Percentiles rank a stretch among this genome's conserved stretches.
phyloP scores from a whole-genome alignment of 2,888 invertebrate species.

The Zaprionus lineosus region DNA sequence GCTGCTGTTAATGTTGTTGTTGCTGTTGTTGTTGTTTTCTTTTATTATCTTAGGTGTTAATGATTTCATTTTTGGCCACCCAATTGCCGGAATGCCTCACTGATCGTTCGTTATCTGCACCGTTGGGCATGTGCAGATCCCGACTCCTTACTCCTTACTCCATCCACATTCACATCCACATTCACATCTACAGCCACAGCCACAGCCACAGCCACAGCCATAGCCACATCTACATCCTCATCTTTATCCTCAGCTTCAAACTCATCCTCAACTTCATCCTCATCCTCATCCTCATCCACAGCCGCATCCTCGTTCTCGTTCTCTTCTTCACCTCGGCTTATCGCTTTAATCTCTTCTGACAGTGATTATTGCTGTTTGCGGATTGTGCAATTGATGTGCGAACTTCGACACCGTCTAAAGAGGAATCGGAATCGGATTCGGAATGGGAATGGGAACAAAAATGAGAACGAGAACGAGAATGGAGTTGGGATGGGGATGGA shows the following conservation, averaged over 20 bases:
- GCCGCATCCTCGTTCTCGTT: constrained; percentile 11
- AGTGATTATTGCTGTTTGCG: constrained; percentile 79
- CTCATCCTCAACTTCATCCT: too few species aligned
- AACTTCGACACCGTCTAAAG: constrained; percentile 71
- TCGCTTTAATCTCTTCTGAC: constrained; percentile 80
- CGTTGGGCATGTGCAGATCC: constrained; percentile 44
- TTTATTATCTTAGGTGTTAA: constrained; percentile 82
- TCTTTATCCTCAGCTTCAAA: background rate
- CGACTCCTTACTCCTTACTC: too few species aligned
- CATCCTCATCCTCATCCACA: constrained; percentile 2
- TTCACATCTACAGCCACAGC: background rate
- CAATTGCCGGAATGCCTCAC: constrained; percentile 68
- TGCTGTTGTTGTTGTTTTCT: constrained; percentile 39
- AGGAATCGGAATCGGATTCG: constrained; percentile 16
- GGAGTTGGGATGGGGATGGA: background rate
- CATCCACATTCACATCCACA: background rate
- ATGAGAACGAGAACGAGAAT: background rate
- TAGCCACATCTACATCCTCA: background rate
- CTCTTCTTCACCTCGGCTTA: constrained; percentile 66
- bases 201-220: background rate
- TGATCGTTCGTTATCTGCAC: constrained; percentile 59
- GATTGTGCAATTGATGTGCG: constrained; percentile 80
- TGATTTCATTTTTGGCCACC: constrained; percentile 83
- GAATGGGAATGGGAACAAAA: background rate
- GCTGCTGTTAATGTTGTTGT: constrained; percentile 13